These are phyloP conservation scores for Tamias sibiricus DNA, from an alignment of 2,113 vertebrate genomes.

Conservation along the genomic window DNA sequence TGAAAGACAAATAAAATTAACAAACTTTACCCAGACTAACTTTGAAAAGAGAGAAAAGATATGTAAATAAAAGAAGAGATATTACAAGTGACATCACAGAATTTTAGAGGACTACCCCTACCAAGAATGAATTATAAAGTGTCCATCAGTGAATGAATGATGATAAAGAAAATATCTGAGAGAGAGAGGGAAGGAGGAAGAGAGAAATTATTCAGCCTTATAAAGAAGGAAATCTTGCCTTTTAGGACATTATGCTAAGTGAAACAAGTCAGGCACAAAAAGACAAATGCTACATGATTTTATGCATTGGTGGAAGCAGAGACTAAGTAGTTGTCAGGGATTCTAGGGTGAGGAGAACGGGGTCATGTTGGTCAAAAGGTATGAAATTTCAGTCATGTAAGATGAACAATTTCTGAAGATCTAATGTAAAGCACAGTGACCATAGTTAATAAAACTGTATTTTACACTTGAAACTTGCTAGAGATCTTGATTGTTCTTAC, in stretches of 20 bases:
- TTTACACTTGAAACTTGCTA: not conserved
- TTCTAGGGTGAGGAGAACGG: not conserved
- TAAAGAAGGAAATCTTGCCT: not conserved
- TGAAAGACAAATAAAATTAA: not conserved
- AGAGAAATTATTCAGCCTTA: not conserved
- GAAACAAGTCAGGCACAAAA: not conserved
- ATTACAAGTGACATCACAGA: not conserved
- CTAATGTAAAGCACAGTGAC: not conserved
- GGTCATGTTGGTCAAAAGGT: not conserved
- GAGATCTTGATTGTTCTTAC: not conserved
- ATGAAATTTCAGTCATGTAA: not conserved
- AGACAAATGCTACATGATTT: not conserved
- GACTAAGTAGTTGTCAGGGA: not conserved
- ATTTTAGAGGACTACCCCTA: not conserved
- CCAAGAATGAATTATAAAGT: not conserved
- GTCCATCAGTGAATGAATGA: too few relatives aligned
- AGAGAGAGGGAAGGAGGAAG: too few relatives aligned
- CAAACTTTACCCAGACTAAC: not conserved
- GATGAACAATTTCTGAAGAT: not conserved
- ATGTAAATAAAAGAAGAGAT: not conserved
- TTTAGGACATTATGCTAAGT: not conserved
- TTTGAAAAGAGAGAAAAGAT: not conserved
- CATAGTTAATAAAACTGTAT: not conserved
- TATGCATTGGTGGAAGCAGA: not conserved
- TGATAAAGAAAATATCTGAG: too few relatives aligned